Percentiles rank a stretch among this genome's conserved stretches.
phyloP scores from a whole-genome alignment of 2,113 vertebrate genomes.

The Poeciliopsis turrubarensis region DNA sequence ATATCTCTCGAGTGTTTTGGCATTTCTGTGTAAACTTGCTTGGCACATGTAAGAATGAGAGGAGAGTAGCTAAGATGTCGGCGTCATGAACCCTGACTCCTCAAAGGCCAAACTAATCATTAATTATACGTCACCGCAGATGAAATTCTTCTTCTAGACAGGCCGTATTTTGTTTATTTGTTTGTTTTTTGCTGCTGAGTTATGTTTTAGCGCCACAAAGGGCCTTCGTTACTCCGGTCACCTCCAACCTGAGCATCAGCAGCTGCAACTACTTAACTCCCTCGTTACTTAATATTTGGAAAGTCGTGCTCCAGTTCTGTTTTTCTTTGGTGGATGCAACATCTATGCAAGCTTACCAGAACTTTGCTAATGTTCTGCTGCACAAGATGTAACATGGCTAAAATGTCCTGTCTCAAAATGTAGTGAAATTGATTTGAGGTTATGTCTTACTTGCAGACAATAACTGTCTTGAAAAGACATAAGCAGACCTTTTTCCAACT shows the following conservation, averaged over 20 bases:
- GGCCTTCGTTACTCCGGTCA: slow-evolving; percentile 54
- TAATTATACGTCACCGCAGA: slow-evolving; percentile 11
- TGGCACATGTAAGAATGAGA: slow-evolving; percentile 30
- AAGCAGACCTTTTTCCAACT: background rate
- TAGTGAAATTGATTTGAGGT: background rate
- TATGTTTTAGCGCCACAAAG: slow-evolving; percentile 45
- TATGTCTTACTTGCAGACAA: background rate
- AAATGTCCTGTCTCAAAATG: background rate
- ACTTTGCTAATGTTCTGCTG: background rate
- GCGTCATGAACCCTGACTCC: slow-evolving; percentile 49
- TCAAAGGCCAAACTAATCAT: background rate
- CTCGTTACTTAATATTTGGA: background rate
- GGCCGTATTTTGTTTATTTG: background rate
- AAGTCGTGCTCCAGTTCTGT: background rate
- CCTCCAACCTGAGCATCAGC: slow-evolving; percentile 66
- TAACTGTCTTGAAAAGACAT: background rate
- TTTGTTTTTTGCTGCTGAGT: background rate
- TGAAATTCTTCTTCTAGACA: background rate
- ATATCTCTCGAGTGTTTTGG: slow-evolving; percentile 35
- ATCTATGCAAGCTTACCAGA: too few relatives aligned
- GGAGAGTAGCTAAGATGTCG: slow-evolving; percentile 40
- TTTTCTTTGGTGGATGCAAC: background rate
- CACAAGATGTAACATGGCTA: background rate
- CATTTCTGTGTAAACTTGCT: slow-evolving; percentile 30
- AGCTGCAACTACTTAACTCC: slow-evolving; percentile 27